Evolutionary conservation across 2,888 invertebrate species (phyloP), one percentile per base, ranked within the genome.

Genomic region (Yponomeuta plumbellus): DNA sequence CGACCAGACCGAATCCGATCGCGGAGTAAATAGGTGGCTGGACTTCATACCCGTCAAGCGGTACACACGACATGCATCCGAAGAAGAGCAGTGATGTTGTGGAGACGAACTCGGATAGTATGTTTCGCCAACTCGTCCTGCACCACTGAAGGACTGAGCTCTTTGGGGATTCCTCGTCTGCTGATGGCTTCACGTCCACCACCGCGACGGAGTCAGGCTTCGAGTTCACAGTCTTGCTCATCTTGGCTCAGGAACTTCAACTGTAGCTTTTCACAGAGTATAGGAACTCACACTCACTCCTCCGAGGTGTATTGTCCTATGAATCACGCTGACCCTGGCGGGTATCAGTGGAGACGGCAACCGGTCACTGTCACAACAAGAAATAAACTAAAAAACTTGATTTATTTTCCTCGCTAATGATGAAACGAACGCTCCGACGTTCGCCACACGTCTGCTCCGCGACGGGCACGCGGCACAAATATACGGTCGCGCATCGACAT

Each of bases 11-110:
- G 74, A 96, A 96, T 59, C 92, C 88, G 2, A 94, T 72, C 0
- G 93, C 85, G 0, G 85, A 76, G 71, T 93, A 92, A 67, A 94
- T 73, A 17, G 92, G 84, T 0, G 92, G 81, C 44, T 81, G 81
- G 59, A 81, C 79, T 0, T 72, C 52, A 52, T 80, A 67, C 75
- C 85, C 83, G 76, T 82, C 85, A 0, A 89, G 78, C 0, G 92
- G 91, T 23, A 94, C 84, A 69, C 93, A 93, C 0, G 94, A 92
- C 94, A 96, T 95, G 78, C 96, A 96, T 5, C 96, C 96, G n/a
- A 96, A 81, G 69, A 95, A 93, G 65, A 96, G 80, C 6, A 96
- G 85, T 40, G 95, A 77, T 4, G 85, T 92, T 0, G 96, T 96
- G 23, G 95, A 94, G 11, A 96, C 72, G 17, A 95, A 80, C 81